These are phyloP conservation scores for Plutella xylostella DNA, from an alignment of 2,888 invertebrate genomes.

Conservation along the genomic window DNA sequence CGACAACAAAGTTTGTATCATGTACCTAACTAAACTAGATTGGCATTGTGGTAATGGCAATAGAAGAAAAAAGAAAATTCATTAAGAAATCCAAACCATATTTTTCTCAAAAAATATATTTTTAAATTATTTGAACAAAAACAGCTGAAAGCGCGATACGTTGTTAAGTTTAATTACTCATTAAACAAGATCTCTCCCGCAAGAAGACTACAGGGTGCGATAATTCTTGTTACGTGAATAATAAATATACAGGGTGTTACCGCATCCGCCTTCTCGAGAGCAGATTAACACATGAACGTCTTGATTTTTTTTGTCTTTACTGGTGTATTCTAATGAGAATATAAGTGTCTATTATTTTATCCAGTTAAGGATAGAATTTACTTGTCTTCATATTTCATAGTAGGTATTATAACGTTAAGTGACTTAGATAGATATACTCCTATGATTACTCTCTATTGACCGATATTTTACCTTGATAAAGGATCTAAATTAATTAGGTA, in stretches of 20 bases:
- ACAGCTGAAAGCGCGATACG: background rate
- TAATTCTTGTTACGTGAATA: constrained; percentile 8
- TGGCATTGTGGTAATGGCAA: too few species aligned
- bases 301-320: background rate
- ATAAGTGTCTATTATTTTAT: background rate
- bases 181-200: background rate
- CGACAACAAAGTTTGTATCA: background rate
- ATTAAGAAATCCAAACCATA: background rate
- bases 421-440: too few species aligned
- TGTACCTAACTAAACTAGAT: too few species aligned
- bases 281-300: background rate
- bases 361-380: background rate
- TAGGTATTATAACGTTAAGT: too few species aligned
- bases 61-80: background rate
- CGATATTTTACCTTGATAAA: too few species aligned
- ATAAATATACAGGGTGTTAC: constrained; percentile 2
- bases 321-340: background rate
- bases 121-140: background rate
- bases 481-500: too few species aligned
- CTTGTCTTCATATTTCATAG: background rate
- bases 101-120: background rate
- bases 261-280: background rate
- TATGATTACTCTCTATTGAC: too few species aligned
- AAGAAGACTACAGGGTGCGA: constrained; percentile 7
- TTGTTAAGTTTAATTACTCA: constrained; percentile 5